phyloP scores from a whole-genome alignment of 1,140 invertebrate genomes.

The Bombus fervidus region DNA sequence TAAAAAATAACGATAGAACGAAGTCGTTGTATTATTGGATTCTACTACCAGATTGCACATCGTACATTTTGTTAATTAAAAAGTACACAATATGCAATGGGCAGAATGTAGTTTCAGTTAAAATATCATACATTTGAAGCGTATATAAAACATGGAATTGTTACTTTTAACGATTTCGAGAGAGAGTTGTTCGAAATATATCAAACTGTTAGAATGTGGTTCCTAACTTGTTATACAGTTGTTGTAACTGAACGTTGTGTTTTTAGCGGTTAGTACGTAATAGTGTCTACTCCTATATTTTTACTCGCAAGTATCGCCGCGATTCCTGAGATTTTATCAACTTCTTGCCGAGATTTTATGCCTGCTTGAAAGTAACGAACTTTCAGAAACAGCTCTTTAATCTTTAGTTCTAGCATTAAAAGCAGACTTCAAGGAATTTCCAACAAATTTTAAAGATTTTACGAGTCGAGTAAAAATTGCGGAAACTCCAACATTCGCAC shows the following conservation, averaged over 20 bases:
- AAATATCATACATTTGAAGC: background rate
- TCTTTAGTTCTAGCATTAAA: background rate
- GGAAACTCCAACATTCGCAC: background rate
- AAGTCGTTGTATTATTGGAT: too few species aligned
- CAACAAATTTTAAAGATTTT: background rate
- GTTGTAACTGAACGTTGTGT: background rate
- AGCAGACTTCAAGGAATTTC: background rate
- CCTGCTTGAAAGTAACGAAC: background rate
- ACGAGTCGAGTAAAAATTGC: background rate
- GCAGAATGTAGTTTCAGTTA: background rate
- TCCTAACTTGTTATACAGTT: background rate
- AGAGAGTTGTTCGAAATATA: background rate
- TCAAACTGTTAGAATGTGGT: background rate
- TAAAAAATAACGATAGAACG: too few species aligned
- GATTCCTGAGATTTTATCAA: background rate
- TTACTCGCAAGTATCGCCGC: background rate
- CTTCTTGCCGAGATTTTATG: background rate
- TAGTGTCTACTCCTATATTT: background rate
- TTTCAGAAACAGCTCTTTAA: background rate
- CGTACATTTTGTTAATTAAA: too few species aligned
- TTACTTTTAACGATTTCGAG: background rate
- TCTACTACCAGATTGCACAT: too few species aligned
- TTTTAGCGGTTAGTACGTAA: background rate
- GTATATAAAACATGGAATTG: background rate
- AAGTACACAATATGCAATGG: background rate